Evolutionary conservation across 1,140 invertebrate species (phyloP), one percentile per base, ranked within the genome.

Genomic region (Atta colombica): DNA sequence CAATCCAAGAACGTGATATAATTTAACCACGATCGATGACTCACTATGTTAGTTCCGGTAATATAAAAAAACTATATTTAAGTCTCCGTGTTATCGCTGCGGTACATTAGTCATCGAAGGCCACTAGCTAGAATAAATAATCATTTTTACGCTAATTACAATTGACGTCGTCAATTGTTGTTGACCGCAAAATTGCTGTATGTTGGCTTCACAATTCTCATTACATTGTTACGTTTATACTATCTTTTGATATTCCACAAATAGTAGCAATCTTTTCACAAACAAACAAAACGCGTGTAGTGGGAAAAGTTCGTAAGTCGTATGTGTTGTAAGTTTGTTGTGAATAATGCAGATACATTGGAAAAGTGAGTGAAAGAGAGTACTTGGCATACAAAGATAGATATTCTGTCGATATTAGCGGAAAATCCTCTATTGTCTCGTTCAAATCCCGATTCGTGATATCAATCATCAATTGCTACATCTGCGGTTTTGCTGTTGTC

Each of bases 1-100:
- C 12, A 35, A 81, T 58, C 68, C 12, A 31, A 39, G 68, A 72
- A 60, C 25, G 25, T 31, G 80, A 74, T 82, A 71, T 6, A 58
- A 45, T 74, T 82, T 74, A 74, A 74, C 55, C 31, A 35, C 35
- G 39, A 49, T 82, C 68, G 80, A 49, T 82, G 80, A 82, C 69
- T 82, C 80, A 82, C 21, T n/a, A 3, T 28, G 31, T 35, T 12
- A 6, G 51, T n/a, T 35, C 21, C 31, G 55, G n/a, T 58, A 21
- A 18, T 28, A 16, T 53, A 80, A 82, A 72, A 72, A 82, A 71
- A n/a, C 21, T 6, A 5, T 10, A 14, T 18, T 71, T 31, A 49
- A 49, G 55, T 21, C 31, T 18, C 14, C 78, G 51, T 10, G 14
- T 49, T 31, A 72, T 82, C 53, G 65, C 7, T 1, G 14, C 49